Evolutionary conservation across 2,797 vertebrate genomes (phyloP), one percentile per base, ranked within the genome.

Genomic region (Danio jaintianensis): DNA sequence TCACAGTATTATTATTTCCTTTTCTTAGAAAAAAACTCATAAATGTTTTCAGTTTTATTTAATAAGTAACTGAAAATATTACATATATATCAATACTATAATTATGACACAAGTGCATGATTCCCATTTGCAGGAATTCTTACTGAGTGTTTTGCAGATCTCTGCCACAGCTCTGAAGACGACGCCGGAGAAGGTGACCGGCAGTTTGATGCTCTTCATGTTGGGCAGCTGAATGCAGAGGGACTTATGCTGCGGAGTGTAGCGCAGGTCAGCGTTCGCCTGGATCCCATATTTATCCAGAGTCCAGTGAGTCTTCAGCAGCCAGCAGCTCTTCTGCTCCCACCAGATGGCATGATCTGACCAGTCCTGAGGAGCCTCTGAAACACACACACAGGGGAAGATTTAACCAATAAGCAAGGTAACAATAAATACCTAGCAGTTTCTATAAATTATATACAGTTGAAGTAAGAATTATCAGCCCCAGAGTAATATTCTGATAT

Each of bases 261-360:
- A 99, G 82, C 95, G 84, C 45, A 99, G 94, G 78, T 92, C 92
- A 38, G 98, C 98, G n/a, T 99, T 96, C 4, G 98, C 96, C 91
- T 99, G 94, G 20, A 99, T 93, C 9, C 97, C 97, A 0, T 90
- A 98, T 87, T 99, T 99, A 90, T 99, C 98, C 84, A 99, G 89
- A 0, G 98, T 98, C 98, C 98, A 99, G 89, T 99, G 96, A 0
- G 97, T 98, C 90, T 95, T 98, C 70, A 99, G 92, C 84, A 99
- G 94, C 98, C 98, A 99, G 80, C 94, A 95, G 16, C 93, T 95
- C 78, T 95, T 98, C 78, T 98, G 95, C 62, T 97, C 95, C 98
- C 98, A 99, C 98, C 98, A 99, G 81, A 99, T 90, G 29, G 95
- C 97, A 78, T 98, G 96, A 86, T 99, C 97, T 15, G 98, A 99